These are phyloP conservation scores for Brenthis ino DNA, from an alignment of 2,888 invertebrate genomes.

Conservation along the genomic window DNA sequence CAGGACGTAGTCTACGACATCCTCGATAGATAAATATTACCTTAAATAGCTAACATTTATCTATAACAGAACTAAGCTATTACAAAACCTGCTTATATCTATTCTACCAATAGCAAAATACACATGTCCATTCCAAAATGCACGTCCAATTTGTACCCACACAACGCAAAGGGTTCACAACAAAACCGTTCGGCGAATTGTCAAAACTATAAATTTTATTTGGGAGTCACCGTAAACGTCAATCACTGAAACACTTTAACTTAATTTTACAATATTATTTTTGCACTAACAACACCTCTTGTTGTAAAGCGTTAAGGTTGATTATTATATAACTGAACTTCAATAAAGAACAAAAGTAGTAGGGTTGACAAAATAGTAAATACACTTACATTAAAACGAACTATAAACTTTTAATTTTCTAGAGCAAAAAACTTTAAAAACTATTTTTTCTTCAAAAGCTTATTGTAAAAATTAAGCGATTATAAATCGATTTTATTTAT, in stretches of 20 bases:
- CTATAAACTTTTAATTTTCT: conserved; percentile 55
- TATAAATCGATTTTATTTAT: conserved; percentile 61
- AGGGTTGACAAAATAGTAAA: conserved; percentile 49
- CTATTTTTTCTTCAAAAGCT: conserved; percentile 49
- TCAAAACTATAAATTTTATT: conserved; percentile 66
- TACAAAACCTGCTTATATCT: no score
- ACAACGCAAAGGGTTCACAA: conserved; percentile 60
- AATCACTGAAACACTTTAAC: conserved; percentile 59
- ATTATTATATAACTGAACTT: conserved; percentile 33
- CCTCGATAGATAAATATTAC: no score
- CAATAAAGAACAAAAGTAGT: conserved; percentile 53
- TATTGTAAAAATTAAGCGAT: conserved; percentile 49
- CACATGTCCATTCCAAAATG: conserved; percentile 17
- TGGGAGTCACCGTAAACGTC: conserved; percentile 64
- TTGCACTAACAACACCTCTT: conserved; percentile 30
- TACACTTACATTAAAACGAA: conserved; percentile 56
- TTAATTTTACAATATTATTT: conserved; percentile 40
- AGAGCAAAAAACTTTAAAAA: conserved; percentile 52
- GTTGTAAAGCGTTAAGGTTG: conserved; percentile 37
- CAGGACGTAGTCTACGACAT: no score
- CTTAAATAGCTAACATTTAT: no score
- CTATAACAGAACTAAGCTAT: no score
- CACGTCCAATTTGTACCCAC: conserved; percentile 45
- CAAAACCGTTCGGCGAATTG: conserved; percentile 73
- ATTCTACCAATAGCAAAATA: not conserved